These are phyloP conservation scores for Varroa destructor DNA, from an alignment of 1,140 invertebrate genomes.

Conservation along the genomic window DNA sequence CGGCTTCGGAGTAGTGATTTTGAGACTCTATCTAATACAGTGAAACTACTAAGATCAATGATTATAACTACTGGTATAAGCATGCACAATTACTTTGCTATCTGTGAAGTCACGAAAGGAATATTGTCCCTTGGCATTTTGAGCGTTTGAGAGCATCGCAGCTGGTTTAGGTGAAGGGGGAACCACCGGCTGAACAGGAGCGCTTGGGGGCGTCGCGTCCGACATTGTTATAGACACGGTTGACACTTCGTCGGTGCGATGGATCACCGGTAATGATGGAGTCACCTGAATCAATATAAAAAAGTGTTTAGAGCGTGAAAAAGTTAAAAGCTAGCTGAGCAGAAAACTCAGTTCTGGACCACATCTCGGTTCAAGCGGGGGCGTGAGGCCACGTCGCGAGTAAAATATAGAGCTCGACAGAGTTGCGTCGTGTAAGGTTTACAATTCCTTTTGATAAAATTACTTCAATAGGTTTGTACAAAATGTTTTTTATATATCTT, in stretches of 20 bases:
- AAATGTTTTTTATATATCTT: too few relatives aligned
- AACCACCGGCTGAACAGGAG: background rate
- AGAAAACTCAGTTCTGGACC: too few relatives aligned
- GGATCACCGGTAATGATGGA: background rate
- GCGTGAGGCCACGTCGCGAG: background rate
- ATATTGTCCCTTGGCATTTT: background rate
- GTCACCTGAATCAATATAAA: background rate
- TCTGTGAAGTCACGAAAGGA: constrained; percentile 27
- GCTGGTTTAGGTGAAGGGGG: too few relatives aligned
- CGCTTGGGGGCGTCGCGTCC: background rate
- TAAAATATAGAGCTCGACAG: background rate
- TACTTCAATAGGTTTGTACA: background rate
- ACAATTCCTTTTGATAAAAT: background rate
- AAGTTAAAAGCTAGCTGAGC: too few relatives aligned
- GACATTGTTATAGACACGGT: background rate
- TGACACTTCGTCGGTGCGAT: constrained; percentile 6
- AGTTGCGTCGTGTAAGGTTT: background rate
- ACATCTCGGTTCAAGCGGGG: too few relatives aligned
- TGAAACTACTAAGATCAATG: too few relatives aligned
- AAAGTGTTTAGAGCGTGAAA: background rate
- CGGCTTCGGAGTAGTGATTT: too few relatives aligned
- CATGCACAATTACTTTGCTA: constrained; percentile 4
- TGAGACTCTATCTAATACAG: too few relatives aligned
- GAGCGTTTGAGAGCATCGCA: too few relatives aligned
- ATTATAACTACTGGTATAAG: background rate